Evolutionary conservation across 1,140 invertebrate species (phyloP).

Genomic region (Ips typographus): DNA sequence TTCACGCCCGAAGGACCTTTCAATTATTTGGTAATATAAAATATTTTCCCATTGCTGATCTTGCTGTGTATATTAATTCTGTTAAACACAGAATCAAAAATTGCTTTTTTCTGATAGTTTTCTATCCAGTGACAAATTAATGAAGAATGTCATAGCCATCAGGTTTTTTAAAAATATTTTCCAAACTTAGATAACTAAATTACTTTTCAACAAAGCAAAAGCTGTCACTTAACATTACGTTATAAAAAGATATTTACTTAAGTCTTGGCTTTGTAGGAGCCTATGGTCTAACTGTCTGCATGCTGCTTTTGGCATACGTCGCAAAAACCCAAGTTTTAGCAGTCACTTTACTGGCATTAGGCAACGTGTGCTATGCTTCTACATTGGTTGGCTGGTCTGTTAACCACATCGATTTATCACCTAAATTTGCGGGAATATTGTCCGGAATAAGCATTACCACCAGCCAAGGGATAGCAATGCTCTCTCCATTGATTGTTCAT

Average conservation of each 20-base stretch:
- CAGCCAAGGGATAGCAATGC: slow-evolving; percentile 68
- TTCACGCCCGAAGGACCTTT: slow-evolving; percentile 60
- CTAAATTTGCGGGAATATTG: slow-evolving; percentile 68
- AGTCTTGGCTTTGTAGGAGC: slow-evolving; percentile 52
- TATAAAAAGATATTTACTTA: slow-evolving; percentile 3
- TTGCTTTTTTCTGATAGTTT: not conserved
- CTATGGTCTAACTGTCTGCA: slow-evolving; percentile 59
- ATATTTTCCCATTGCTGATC: not conserved
- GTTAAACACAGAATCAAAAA: not conserved
- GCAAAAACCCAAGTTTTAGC: slow-evolving; percentile 58
- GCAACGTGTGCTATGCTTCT: slow-evolving; percentile 74
- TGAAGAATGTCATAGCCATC: not conserved
- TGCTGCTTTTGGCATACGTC: slow-evolving; percentile 64
- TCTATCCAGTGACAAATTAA: not conserved
- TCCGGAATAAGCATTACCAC: slow-evolving; percentile 77
- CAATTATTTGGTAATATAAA: slow-evolving; percentile 61
- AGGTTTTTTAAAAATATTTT: not conserved
- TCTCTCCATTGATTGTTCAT: slow-evolving; percentile 67
- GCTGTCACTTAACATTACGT: not conserved
- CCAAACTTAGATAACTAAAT: not conserved
- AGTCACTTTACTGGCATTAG: slow-evolving; percentile 60
- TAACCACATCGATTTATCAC: slow-evolving; percentile 75
- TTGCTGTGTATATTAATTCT: not conserved
- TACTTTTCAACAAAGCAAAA: not conserved
- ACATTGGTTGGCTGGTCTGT: slow-evolving; percentile 67